phyloP scores from a whole-genome alignment of 2,797 vertebrate species.

The Eulemur rubriventer region DNA sequence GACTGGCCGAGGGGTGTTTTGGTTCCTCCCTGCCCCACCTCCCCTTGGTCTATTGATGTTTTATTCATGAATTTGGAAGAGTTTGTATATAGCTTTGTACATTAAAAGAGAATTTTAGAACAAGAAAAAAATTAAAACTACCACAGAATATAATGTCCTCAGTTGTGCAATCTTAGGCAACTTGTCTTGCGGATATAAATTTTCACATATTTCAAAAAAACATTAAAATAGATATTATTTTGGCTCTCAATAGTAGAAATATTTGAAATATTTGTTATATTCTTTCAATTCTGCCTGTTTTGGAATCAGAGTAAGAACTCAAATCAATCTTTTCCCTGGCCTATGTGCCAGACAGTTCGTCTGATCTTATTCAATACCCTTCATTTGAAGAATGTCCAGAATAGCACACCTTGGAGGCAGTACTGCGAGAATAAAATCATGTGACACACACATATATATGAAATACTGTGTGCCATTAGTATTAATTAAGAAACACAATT shows the following conservation, averaged over 20 bases:
- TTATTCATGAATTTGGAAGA: background rate
- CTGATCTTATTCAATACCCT: background rate
- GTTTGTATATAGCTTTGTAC: background rate
- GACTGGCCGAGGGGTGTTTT: background rate
- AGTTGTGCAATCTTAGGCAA: background rate
- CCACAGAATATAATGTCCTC: background rate
- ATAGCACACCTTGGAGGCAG: background rate
- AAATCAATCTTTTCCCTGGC: background rate
- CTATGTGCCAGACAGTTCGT: no score
- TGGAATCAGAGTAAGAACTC: background rate
- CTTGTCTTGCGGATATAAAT: background rate
- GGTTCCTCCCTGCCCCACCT: background rate
- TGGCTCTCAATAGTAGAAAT: background rate
- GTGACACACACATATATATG: fast-evolving
- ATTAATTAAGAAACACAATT: background rate
- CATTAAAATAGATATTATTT: background rate
- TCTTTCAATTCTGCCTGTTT: background rate
- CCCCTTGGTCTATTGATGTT: background rate
- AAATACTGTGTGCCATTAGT: background rate
- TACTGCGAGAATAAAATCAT: background rate
- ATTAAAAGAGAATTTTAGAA: background rate
- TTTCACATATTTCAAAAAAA: background rate
- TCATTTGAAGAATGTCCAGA: background rate
- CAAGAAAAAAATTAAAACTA: background rate
- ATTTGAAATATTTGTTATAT: background rate